Evolutionary conservation across 2,113 vertebrate species (phyloP).

Genomic region (Felis catus): DNA sequence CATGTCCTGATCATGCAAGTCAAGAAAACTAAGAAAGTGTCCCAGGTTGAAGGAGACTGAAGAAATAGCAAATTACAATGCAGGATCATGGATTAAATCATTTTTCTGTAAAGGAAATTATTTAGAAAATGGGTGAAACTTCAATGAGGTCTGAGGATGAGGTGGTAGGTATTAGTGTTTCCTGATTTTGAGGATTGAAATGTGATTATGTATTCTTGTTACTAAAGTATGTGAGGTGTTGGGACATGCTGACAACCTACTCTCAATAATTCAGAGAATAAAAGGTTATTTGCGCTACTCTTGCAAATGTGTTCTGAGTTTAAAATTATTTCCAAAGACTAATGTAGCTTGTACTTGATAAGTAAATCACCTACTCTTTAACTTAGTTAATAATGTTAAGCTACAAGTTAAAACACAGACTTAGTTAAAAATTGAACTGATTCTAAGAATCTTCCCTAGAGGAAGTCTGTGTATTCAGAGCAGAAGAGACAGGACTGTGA

Average conservation of each 20-base stretch:
- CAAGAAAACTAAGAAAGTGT: neutral
- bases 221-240: neutral
- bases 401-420: neutral
- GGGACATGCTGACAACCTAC: neutral
- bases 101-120: neutral
- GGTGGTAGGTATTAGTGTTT: neutral
- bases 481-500: neutral
- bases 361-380: neutral
- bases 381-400: neutral
- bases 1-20: neutral
- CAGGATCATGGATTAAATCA: neutral
- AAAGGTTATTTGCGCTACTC: neutral
- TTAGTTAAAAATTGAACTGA: neutral
- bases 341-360: neutral
- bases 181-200: neutral
- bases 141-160: neutral
- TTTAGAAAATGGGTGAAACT: neutral
- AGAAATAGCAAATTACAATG: neutral
- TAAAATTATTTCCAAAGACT: neutral
- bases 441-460: neutral
- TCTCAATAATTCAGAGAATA: neutral
- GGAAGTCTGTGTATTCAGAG: neutral
- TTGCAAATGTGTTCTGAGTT: neutral
- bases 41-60: neutral
- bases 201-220: neutral